These are phyloP conservation scores for Brachionus sp. DNA, from an alignment of 1,140 invertebrate species.

Conservation along the genomic window DNA sequence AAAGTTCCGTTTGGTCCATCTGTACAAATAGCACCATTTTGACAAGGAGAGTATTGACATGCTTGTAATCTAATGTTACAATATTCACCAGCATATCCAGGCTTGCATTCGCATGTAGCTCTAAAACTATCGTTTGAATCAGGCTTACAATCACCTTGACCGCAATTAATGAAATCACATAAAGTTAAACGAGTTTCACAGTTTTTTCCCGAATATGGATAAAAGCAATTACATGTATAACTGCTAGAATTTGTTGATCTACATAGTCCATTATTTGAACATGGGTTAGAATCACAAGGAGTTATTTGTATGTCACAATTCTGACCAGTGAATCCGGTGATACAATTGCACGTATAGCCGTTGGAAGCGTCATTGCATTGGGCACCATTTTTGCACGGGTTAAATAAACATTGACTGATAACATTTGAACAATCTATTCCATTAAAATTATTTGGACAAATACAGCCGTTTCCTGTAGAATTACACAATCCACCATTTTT, in stretches of 20 bases:
- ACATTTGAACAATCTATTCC: slow-evolving; percentile 50
- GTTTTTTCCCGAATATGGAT: neutral
- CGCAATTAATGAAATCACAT: slow-evolving; percentile 15
- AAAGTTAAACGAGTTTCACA: neutral
- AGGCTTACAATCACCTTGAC: neutral
- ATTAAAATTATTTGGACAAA: slow-evolving; percentile 69
- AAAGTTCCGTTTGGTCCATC: neutral
- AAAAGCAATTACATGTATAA: neutral
- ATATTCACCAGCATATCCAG: slow-evolving; percentile 81
- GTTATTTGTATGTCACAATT: neutral
- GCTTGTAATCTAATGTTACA: slow-evolving; percentile 76
- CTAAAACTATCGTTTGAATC: slow-evolving; percentile 28
- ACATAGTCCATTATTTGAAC: slow-evolving; percentile 1
- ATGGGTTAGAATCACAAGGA: slow-evolving; percentile 1
- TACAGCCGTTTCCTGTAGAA: slow-evolving; percentile 78
- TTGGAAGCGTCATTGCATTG: neutral
- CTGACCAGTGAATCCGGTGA: neutral
- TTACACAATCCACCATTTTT: slow-evolving; percentile 79
- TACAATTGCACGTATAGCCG: neutral
- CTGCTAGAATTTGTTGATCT: neutral
- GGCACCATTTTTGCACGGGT: slow-evolving; percentile 13
- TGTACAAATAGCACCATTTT: slow-evolving; percentile 33
- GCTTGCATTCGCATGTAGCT: slow-evolving; percentile 64
- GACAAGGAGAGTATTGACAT: slow-evolving; percentile 48
- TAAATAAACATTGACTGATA: neutral